Conservation (phyloP, 2,888 invertebrate species). For the Dasypogon diadema region DNA sequence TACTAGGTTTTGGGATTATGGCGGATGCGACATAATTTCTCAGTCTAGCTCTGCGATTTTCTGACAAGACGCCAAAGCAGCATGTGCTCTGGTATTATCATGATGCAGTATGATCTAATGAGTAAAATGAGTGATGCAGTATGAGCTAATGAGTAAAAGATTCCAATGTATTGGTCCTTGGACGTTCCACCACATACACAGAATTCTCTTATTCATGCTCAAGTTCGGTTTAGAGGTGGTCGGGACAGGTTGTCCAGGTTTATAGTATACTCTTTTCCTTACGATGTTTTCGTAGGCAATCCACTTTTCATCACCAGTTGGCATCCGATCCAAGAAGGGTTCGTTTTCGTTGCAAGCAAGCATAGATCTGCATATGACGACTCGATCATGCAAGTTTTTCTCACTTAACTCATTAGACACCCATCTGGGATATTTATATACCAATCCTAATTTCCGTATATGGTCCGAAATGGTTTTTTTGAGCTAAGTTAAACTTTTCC, state of each 20-base stretch:
- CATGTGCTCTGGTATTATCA: background rate
- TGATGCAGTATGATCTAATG: background rate
- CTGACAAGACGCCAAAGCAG: background rate
- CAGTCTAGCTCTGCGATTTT: background rate
- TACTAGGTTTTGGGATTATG: background rate
- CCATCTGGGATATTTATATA: constrained; percentile 2
- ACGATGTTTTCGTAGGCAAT: background rate
- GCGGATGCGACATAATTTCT: background rate
- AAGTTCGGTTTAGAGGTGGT: background rate
- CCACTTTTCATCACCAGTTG: constrained; percentile 13
- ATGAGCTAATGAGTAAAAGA: no score
- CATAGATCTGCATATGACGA: background rate
- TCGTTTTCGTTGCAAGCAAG: constrained; percentile 2
- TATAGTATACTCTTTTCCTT: background rate
- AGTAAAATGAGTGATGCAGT: no score
- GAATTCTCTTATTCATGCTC: background rate
- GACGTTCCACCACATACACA: background rate
- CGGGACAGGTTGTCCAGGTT: background rate
- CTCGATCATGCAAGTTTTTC: background rate
- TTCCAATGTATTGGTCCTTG: background rate
- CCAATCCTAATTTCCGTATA: constrained; percentile 7
- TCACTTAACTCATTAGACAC: constrained; percentile 1
- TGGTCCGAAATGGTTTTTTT: constrained; percentile 12
- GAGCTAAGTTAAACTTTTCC: background rate
- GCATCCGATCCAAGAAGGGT: background rate